Percentiles rank a stretch among this genome's conserved stretches.
phyloP scores from a whole-genome alignment of 2,113 vertebrate genomes.

The Laticauda colubrina region DNA sequence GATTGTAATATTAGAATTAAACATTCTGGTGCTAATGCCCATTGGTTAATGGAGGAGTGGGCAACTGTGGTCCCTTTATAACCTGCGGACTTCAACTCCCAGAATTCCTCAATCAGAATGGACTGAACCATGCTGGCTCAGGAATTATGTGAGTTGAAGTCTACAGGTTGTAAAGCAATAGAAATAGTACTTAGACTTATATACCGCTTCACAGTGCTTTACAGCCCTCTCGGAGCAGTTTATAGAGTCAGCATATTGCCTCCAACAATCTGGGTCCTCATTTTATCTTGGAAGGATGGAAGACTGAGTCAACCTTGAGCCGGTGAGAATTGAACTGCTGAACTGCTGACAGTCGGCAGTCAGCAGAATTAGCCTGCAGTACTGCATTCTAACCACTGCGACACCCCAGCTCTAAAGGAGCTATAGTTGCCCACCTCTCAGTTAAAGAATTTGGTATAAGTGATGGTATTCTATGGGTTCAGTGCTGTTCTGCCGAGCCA shows the following conservation, averaged over 20 bases:
- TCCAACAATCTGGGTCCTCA: background rate
- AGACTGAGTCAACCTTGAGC: background rate
- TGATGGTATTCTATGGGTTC: too few species aligned
- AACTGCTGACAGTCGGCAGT: background rate
- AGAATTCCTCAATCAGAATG: background rate
- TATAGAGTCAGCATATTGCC: background rate
- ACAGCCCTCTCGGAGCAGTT: background rate
- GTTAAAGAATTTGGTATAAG: background rate
- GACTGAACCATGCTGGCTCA: background rate
- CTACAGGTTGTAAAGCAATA: background rate
- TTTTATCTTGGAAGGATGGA: background rate
- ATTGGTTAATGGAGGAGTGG: background rate
- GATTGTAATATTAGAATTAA: background rate
- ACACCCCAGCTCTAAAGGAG: background rate
- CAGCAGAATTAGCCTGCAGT: background rate
- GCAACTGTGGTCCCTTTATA: background rate
- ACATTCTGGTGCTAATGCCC: background rate
- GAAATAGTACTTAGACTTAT: background rate
- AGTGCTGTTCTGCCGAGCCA: too few species aligned
- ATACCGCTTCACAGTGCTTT: background rate
- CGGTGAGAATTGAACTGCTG: background rate
- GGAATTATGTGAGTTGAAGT: background rate
- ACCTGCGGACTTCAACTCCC: background rate
- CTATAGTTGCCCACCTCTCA: background rate
- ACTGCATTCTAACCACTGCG: background rate